phyloP scores from a whole-genome alignment of 1,140 invertebrate species.

The Acyrthosiphon pisum region DNA sequence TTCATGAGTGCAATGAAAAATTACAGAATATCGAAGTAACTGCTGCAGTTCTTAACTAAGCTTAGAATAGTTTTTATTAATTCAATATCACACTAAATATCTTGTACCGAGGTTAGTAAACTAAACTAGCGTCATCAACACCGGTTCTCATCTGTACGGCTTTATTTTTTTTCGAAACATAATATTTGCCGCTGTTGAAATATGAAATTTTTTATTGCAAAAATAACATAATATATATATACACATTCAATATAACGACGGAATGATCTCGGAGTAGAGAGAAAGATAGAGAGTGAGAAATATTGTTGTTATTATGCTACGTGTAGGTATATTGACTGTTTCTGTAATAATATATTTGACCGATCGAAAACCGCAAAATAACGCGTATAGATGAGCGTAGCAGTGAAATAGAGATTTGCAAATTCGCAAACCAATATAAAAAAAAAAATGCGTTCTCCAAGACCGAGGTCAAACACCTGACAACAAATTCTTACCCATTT shows the following conservation, averaged over 20 bases:
- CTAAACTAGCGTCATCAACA: neutral
- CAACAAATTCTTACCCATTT: conserved; percentile 3
- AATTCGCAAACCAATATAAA: neutral
- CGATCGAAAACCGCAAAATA: neutral
- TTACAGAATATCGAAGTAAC: neutral
- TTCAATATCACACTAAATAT: neutral
- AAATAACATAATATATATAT: neutral
- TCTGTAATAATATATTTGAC: neutral
- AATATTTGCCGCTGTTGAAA: neutral
- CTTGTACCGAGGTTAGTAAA: neutral
- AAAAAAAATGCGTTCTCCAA: neutral
- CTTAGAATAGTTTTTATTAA: neutral
- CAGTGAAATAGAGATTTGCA: neutral
- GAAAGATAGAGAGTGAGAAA: neutral
- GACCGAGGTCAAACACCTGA: neutral
- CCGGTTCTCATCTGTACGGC: neutral
- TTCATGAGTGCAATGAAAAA: neutral
- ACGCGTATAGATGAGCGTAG: neutral
- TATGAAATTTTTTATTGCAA: neutral
- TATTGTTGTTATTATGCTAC: neutral
- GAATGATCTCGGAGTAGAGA: neutral
- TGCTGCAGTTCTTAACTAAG: neutral
- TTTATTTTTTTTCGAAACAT: neutral
- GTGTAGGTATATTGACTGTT: neutral
- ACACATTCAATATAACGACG: neutral